Evolutionary conservation across 1,140 invertebrate genomes (phyloP), one percentile per base, ranked within the genome.

Genomic region (Drosophila kurseongensis): DNA sequence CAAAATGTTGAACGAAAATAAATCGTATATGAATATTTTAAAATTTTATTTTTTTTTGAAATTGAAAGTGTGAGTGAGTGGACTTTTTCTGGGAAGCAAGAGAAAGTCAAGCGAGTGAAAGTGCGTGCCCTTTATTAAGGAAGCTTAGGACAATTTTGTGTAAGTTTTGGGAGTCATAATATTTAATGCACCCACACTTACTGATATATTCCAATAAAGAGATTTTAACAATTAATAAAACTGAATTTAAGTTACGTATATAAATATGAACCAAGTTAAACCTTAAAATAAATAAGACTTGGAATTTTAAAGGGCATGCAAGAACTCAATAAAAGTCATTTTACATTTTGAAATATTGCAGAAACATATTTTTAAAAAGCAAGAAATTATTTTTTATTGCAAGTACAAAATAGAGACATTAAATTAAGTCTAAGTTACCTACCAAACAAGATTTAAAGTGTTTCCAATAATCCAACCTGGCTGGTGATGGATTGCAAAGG

Each of bases 41-140:
- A n/a, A 36, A 68, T 58, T 50, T 58, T 42, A 29, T 71, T 50
- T 41, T 67, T 32, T 36, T 23, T 32, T 36, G 59, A 23, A 29
- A 52, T 9, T n/a, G 6, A 29, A 68, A 36, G 61, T 52, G 36
- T 65, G 45, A 42, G 18, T 9, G 18, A 13, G 18, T 32, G 27
- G 2, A 27, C 2, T 14, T 23, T 18, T 23, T 41, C 14, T 8
- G 27, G 12, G 13, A 45, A 47, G 61, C 14, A 14, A 38, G 62
- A 12, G 44, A 66, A 65, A 66, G 63, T 66, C 16, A 32, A 32
- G 13, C 44, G 10, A 66, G 63, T 50, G 63, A 67, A 67, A 66
- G 63, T 67, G 36, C 60, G 60, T 66, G 63, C 16, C 61, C 16
- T 65, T 40, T 10, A 41, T 27, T 38, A 1, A 40, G 63, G 10